A percentile compares a stretch with the other conserved stretches of the same genome.
These are phyloP conservation scores for Gymnodraco acuticeps DNA, from an alignment of 2,797 vertebrate species.

Conservation along the genomic window DNA sequence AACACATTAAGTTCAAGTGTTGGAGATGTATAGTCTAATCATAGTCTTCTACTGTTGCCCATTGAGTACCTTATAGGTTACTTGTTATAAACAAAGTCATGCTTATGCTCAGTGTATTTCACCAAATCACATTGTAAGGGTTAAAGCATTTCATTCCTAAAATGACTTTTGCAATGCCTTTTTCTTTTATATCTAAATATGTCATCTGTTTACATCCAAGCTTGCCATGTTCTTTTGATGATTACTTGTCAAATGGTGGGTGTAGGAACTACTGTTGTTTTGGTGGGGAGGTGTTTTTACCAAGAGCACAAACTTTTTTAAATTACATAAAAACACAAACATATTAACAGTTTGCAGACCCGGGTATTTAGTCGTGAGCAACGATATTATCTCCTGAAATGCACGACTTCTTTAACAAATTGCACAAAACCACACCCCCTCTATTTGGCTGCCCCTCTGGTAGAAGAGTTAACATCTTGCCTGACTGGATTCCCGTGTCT, in stretches of 20 bases:
- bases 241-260: neutral
- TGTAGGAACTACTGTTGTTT: neutral
- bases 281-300: conserved; percentile 4
- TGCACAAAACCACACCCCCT: conserved; percentile 37
- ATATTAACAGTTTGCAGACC: neutral
- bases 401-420: conserved; percentile 12
- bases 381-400: conserved; percentile 3
- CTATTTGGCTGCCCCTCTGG: conserved; percentile 40
- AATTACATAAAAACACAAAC: neutral
- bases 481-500: conserved; percentile 77
- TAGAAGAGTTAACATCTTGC: conserved; percentile 67
- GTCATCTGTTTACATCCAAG: neutral
- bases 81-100: neutral
- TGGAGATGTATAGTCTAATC: neutral
- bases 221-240: neutral
- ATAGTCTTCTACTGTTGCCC: neutral
- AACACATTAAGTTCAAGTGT: neutral
- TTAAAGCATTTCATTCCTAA: neutral
- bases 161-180: neutral
- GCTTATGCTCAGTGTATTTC: neutral
- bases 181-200: no score
- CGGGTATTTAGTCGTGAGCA: neutral
- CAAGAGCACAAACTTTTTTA: neutral
- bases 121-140: neutral
- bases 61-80: neutral